Evolutionary conservation across 2,888 invertebrate genomes (phyloP).

Genomic region (Uropetala carovei): DNA sequence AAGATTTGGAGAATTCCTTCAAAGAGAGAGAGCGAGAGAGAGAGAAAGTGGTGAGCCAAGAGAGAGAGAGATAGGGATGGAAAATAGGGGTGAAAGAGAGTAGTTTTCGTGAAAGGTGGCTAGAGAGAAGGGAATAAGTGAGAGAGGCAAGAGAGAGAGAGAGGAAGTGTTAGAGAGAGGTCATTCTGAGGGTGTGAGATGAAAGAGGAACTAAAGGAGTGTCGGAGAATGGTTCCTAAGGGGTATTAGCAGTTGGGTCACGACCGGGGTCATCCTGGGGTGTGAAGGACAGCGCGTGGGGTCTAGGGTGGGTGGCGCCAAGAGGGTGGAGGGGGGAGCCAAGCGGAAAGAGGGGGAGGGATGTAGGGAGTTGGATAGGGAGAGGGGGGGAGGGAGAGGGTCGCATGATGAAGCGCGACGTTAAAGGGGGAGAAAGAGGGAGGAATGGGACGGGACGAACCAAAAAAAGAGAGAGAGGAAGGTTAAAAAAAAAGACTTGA

Average conservation of each 20-base stretch:
- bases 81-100: not conserved
- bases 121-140: not conserved
- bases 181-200: not conserved
- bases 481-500: not conserved
- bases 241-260: constrained; percentile 62
- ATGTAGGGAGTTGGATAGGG: no score
- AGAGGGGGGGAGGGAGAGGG: not conserved
- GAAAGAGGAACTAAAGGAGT: not conserved
- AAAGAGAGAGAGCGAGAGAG: not conserved
- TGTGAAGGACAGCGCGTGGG: constrained; percentile 41
- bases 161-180: not conserved
- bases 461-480: not conserved
- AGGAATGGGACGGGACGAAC: not conserved
- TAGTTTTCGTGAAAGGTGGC: not conserved
- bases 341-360: not conserved
- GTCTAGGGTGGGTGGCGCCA: not conserved
- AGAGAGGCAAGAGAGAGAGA: not conserved
- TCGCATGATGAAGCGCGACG: constrained; percentile 30
- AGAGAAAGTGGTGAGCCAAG: not conserved
- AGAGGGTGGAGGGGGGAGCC: not conserved
- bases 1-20: not conserved
- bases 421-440: not conserved
- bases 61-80: not conserved
- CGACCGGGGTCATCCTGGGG: constrained; percentile 50
- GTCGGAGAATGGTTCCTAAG: constrained; percentile 22